Evolutionary conservation across 1,140 invertebrate species (phyloP), one percentile per base, ranked within the genome.

Genomic region (Holotrichia oblita): DNA sequence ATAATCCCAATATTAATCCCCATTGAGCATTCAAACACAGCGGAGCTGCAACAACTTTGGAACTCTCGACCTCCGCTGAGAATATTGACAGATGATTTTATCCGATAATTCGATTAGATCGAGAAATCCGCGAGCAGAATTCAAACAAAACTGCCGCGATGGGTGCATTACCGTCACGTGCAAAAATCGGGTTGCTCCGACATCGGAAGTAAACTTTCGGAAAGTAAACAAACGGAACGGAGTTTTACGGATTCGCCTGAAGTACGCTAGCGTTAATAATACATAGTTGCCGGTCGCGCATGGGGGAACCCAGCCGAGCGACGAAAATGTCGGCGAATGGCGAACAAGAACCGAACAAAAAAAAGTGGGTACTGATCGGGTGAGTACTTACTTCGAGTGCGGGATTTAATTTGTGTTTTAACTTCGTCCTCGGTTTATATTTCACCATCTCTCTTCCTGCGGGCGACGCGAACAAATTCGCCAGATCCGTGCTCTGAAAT

Each of bases 391-490:
- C 85, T 77, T 85, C 85, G 77, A 85, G 72, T 41, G 85, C 83
- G 40, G 84, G 84, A 82, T 86, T 84, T 55, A 83, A 81, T 84
- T 86, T 86, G 34, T 85, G 84, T 80, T 86, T 86, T 73, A 83
- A 79, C 78, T 86, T 87, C 27, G 88, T 83, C 76, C 86, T 85
- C 75, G 88, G 89, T 79, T 89, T 89, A 81, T 83, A 88, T 80
- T 86, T 88, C 73, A 90, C 86, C 81, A 89, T 84, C n/a, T 89
- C 89, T 82, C 89, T 85, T 40, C 89, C 88, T 22, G 89, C 88
- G 4, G 89, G 89, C 40, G 89, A 89, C 48, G 88, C 90, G 80
- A 90, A 90, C 78, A 90, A 83, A 82, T 89, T 89, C 76, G 89
- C 85, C 87, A 90, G 87, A 80, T 90, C 88, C 83, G 89, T 89